Conservation (phyloP, 2,888 invertebrate genomes). For the Agriopis marginaria region DNA sequence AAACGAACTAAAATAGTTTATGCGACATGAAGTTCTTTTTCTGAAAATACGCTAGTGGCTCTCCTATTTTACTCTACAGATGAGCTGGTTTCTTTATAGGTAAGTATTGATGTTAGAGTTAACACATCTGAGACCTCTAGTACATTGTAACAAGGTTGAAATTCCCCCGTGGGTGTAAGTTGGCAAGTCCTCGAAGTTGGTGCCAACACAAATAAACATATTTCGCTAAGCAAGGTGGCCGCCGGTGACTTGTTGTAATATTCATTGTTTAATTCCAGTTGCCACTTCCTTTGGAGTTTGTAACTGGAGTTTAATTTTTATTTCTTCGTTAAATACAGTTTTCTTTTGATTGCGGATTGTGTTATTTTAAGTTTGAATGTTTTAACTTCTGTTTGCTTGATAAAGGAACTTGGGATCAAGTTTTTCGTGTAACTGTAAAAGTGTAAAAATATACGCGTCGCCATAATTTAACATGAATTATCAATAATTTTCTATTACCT, state of each 20-base stretch:
- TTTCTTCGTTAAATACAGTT: conserved; percentile 26
- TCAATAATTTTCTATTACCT: too few species aligned
- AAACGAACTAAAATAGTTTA: not conserved
- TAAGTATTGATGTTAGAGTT: not conserved
- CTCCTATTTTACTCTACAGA: not conserved
- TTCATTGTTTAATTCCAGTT: conserved; percentile 59
- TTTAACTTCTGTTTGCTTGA: conserved; percentile 1
- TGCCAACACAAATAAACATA: conserved; percentile 68
- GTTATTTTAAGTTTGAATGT: conserved; percentile 16
- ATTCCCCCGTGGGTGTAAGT: conserved; percentile 43
- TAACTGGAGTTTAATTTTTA: conserved; percentile 33
- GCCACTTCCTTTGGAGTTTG: conserved; percentile 27
- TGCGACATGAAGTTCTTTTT: not conserved
- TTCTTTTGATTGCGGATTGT: conserved; percentile 17
- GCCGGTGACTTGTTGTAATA: conserved; percentile 61
- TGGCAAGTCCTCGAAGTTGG: conserved; percentile 58
- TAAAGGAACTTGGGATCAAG: not conserved
- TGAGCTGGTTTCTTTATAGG: not conserved
- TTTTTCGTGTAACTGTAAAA: not conserved
- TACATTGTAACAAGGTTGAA: conserved; percentile 39
- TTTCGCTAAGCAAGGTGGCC: conserved; percentile 60
- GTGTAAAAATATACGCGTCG: too few species aligned
- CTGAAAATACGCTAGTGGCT: not conserved
- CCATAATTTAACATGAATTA: too few species aligned
- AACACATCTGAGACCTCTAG: conserved; percentile 33